phyloP scores from a whole-genome alignment of 2,888 invertebrate species.

The Sipunculus nudus region DNA sequence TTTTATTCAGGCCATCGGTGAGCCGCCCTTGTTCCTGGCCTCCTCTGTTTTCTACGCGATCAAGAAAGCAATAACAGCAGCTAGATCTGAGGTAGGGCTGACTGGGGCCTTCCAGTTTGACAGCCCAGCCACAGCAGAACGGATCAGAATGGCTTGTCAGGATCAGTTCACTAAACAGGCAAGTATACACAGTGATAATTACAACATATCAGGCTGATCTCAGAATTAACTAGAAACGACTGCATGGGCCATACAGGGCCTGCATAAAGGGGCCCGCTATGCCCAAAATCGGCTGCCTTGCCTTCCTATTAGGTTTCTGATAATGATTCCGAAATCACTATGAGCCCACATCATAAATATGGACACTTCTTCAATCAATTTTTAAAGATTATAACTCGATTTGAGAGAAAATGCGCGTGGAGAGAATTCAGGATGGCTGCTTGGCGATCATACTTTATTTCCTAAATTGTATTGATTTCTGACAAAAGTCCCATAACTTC shows the following conservation, averaged over 20 bases:
- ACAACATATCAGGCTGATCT: too few species aligned
- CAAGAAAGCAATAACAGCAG: slow-evolving; percentile 80
- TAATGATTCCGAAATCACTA: too few species aligned
- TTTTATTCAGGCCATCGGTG: slow-evolving; percentile 86
- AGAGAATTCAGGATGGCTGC: too few species aligned
- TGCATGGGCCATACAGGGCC: not conserved
- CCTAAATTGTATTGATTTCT: too few species aligned
- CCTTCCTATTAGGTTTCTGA: too few species aligned
- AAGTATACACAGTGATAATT: too few species aligned
- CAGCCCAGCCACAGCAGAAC: slow-evolving; percentile 87
- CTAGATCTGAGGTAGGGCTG: slow-evolving; percentile 77
- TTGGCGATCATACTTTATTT: too few species aligned
- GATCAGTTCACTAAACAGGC: slow-evolving; percentile 85
- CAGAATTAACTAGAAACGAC: too few species aligned
- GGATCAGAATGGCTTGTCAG: slow-evolving; percentile 88
- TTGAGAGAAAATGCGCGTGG: too few species aligned
- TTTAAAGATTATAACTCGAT: too few species aligned
- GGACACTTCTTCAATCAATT: not conserved
- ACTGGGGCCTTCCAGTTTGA: slow-evolving; percentile 75
- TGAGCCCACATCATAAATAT: not conserved
- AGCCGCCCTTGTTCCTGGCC: slow-evolving; percentile 92
- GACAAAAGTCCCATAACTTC: too few species aligned
- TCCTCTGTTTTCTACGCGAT: slow-evolving; percentile 90
- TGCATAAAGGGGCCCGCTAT: not conserved
- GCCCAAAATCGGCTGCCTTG: too few species aligned